Evolutionary conservation across 1,140 invertebrate species (phyloP), one percentile per base, ranked within the genome.

Genomic region (Araneus ventricosus): DNA sequence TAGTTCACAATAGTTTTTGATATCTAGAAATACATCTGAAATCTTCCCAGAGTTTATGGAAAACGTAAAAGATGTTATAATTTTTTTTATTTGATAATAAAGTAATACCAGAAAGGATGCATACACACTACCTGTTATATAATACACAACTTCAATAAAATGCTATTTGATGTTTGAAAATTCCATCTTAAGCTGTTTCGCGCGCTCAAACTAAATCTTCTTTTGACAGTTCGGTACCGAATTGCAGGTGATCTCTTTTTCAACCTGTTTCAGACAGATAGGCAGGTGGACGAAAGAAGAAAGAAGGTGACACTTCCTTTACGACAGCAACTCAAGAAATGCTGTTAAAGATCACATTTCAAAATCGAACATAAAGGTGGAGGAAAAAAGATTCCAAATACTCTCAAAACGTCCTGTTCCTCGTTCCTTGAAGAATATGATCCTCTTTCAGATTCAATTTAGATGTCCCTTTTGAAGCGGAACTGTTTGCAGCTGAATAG

Each of bases 391-490:
- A 41, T 22, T n/a, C 6, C 39, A 84, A 84, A 39, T 30, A 30
- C 70, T 87, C 27, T 61, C 24, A 27, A 59, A 8, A 14, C 17
- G 45, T 52, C 17, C 34, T 39, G 39, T 41, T 41, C 37, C 37
- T 87, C 45, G 57, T 41, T 34, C 30, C 37, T 59, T 59, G 8
- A n/a, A 41, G 84, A 61, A 87, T 87, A 87, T 61, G 61, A 87
- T 63, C 57, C 84, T 87, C 84, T 87, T 87, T 87, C 84, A 87
- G 84, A 87, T 87, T 87, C 84, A 87, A 87, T 87, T 87, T 87
- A 87, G 84, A 87, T 87, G 27, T 30, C 84, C 52, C 30, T 37
- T 14, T 30, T 39, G 57, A 61, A 87, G n/a, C 24, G 20, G n/a
- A 87, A 22, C 14, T 20, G 34, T 22, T 79, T 79, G 27, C 70